Evolutionary conservation across 2,797 vertebrate species (phyloP).

Genomic region (Delichon dasypus): DNA sequence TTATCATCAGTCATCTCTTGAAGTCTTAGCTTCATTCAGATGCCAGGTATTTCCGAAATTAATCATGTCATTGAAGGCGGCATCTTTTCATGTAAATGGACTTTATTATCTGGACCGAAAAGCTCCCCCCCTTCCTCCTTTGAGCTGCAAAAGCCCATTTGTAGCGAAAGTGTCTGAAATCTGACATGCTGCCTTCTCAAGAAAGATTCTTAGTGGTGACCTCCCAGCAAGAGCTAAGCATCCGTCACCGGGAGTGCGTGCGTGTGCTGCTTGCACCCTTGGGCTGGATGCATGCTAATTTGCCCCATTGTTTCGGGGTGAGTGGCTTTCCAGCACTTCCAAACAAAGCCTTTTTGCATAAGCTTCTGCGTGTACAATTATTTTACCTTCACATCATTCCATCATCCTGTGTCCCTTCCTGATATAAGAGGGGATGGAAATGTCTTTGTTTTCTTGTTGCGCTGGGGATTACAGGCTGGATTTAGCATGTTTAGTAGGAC

Average conservation of each 20-base stretch:
- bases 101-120: conserved; percentile 78
- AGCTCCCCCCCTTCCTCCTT: conserved; percentile 45
- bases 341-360: conserved; percentile 83
- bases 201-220: conserved; percentile 76
- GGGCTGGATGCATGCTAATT: conserved; percentile 83
- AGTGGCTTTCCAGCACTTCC: conserved; percentile 82
- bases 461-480: conserved; percentile 61
- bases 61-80: conserved; percentile 82
- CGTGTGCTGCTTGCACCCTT: conserved; percentile 66
- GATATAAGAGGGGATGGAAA: conserved; percentile 59
- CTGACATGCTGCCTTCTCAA: conserved; percentile 77
- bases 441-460: conserved; percentile 68
- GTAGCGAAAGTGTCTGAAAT: conserved; percentile 73
- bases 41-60: conserved; percentile 86
- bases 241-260: conserved; percentile 72
- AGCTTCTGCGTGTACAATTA: conserved; percentile 72
- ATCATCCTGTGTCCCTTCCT: conserved; percentile 64
- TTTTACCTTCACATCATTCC: conserved; percentile 78
- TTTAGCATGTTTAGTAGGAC: conserved; percentile 61
- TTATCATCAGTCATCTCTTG: conserved; percentile 80
- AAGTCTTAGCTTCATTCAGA: conserved; percentile 78
- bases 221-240: conserved; percentile 81
- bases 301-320: conserved; percentile 87
- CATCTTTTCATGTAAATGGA: conserved; percentile 83
- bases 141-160: conserved; percentile 75